Conservation (phyloP, 1,140 invertebrate genomes). For the Pissodes strobi region DNA sequence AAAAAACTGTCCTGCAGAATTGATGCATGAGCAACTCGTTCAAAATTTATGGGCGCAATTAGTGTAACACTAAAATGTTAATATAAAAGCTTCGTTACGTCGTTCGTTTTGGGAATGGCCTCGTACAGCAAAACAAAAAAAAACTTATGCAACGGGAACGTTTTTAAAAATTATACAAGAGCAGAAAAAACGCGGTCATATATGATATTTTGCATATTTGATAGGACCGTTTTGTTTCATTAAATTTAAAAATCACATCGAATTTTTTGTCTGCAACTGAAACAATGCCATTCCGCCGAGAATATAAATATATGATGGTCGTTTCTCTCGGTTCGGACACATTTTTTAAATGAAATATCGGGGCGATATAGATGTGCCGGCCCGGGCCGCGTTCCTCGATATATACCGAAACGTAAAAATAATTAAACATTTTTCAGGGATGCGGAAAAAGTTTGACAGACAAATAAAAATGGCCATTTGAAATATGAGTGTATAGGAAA, state of each 20-base stretch:
- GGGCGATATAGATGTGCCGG: conserved; percentile 49
- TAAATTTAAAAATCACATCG: conserved; percentile 57
- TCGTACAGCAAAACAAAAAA: conserved; percentile 8
- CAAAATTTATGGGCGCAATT: conserved; percentile 28
- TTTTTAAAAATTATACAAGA: conserved; percentile 43
- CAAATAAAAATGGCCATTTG: conserved; percentile 57
- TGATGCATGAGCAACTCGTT: conserved; percentile 20
- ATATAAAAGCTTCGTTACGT: conserved; percentile 26
- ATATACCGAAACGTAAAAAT: conserved; percentile 54
- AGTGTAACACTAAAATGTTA: conserved; percentile 34
- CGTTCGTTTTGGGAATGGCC: conserved; percentile 16
- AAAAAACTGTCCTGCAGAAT: background rate
- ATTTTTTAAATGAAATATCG: conserved; percentile 57
- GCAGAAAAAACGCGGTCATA: conserved; percentile 25
- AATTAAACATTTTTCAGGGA: conserved; percentile 58
- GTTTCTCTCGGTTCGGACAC: conserved; percentile 52
- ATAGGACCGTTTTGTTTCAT: conserved; percentile 55
- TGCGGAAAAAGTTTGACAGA: conserved; percentile 57
- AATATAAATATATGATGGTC: conserved; percentile 55
- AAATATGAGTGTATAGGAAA: conserved; percentile 55
- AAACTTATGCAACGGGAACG: conserved; percentile 28
- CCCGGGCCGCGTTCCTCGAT: conserved; percentile 53
- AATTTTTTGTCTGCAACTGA: conserved; percentile 53
- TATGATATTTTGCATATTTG: conserved; percentile 52
- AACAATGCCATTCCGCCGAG: conserved; percentile 52